phyloP scores from a whole-genome alignment of 2,113 vertebrate genomes.

The Upupa epops region DNA sequence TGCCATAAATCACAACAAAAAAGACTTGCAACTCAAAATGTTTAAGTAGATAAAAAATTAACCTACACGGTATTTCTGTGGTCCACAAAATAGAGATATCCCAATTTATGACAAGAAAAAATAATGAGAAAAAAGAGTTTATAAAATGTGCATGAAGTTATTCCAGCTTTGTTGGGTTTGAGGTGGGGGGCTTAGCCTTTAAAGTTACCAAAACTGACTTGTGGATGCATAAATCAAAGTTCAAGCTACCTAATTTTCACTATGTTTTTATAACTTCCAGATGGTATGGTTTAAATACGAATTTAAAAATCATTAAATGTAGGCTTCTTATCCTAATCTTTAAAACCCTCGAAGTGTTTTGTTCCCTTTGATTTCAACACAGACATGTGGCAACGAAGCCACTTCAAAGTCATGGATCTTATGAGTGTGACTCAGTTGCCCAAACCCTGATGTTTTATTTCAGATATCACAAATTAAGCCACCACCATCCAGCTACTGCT shows the following conservation, averaged over 20 bases:
- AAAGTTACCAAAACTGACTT: not conserved
- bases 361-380: not conserved
- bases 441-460: not conserved
- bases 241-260: not conserved
- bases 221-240: not conserved
- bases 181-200: not conserved
- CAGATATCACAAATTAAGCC: not conserved
- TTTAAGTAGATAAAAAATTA: constrained; percentile 67
- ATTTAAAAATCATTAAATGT: not conserved
- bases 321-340: not conserved
- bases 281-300: not conserved
- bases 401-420: not conserved
- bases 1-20: constrained; percentile 75
- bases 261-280: not conserved
- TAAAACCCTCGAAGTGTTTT: not conserved
- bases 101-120: not conserved
- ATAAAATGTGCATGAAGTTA: accelerated
- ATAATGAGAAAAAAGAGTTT: not conserved
- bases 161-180: not conserved
- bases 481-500: not conserved
- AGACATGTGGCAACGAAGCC: not conserved
- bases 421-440: not conserved
- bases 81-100: not conserved
- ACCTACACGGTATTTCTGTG: constrained; percentile 30
- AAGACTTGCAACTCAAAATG: constrained; percentile 69